Evolutionary conservation across 2,888 invertebrate species (phyloP).

Genomic region (Monoplex corrugatus): DNA sequence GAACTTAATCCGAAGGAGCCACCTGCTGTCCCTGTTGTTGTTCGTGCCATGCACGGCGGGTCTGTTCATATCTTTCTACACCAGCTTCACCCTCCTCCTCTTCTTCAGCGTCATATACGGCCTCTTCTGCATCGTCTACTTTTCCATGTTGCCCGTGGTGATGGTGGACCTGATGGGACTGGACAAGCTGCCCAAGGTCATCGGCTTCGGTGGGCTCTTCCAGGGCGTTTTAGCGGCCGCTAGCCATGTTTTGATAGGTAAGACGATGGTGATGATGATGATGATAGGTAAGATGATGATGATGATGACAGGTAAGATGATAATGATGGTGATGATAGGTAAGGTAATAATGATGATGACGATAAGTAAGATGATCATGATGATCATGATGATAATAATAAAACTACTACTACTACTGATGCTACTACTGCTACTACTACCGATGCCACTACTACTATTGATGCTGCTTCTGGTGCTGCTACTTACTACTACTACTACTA

Average conservation of each 20-base stretch:
- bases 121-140: conserved; percentile 34
- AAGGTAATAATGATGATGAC: too few relatives aligned
- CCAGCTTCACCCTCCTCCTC: background rate
- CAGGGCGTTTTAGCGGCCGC: background rate
- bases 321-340: too few relatives aligned
- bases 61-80: conserved; percentile 33
- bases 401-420: too few relatives aligned
- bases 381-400: too few relatives aligned
- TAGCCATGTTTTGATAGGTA: conserved; percentile 24
- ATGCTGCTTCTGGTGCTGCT: too few relatives aligned
- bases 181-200: conserved; percentile 11
- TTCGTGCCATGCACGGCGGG: background rate
- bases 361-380: too few relatives aligned
- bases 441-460: too few relatives aligned
- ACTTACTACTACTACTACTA: too few relatives aligned
- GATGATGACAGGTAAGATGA: too few relatives aligned
- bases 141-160: conserved; percentile 85
- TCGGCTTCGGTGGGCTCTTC: conserved; percentile 34
- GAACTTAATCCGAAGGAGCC: background rate
- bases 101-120: conserved; percentile 36
- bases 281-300: too few relatives aligned
- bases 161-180: conserved; percentile 76
- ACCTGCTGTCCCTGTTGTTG: conserved; percentile 30
- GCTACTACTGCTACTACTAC: too few relatives aligned
- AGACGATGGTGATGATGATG: too few relatives aligned